Percentiles rank a stretch among this genome's conserved stretches.
Conservation (phyloP, 1,140 invertebrate species). For the Drosophila sp. region DNA sequence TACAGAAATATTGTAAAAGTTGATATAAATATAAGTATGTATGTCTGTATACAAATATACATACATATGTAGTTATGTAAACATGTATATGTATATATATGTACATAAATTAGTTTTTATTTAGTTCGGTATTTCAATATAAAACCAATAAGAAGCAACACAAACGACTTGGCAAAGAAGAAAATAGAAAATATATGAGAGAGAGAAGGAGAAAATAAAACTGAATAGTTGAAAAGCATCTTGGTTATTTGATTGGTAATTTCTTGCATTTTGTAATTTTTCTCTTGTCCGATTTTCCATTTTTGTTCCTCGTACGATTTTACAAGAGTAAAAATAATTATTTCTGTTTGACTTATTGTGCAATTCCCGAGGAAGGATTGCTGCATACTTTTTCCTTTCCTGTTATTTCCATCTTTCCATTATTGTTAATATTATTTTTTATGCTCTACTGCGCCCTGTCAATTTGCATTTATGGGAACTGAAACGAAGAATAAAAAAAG, state of each 20-base stretch:
- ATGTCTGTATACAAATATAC: constrained; percentile 5
- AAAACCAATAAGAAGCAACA: constrained; percentile 19
- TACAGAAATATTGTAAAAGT: constrained; percentile 27
- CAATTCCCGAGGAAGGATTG: constrained; percentile 11
- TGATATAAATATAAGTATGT: constrained; percentile 33
- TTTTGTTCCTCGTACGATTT: constrained; percentile 20
- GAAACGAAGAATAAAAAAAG: constrained; percentile 8
- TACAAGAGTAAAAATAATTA: constrained; percentile 56
- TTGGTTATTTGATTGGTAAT: constrained; percentile 4
- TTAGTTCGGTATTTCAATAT: constrained; percentile 25
- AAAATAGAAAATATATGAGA: constrained; percentile 3
- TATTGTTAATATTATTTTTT: constrained; percentile 9
- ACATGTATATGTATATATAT: constrained; percentile 31
- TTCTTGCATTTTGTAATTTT: constrained; percentile 20
- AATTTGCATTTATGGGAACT: constrained; percentile 67
- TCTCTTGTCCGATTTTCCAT: background rate
- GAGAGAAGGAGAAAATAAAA: constrained; percentile 9
- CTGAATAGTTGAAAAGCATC: constrained; percentile 50
- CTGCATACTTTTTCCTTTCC: constrained; percentile 5
- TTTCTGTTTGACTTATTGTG: constrained; percentile 38
- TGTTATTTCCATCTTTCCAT: background rate
- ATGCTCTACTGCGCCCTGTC: constrained; percentile 7
- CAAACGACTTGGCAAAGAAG: constrained; percentile 1
- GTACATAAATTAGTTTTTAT: constrained; percentile 26
- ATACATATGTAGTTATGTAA: constrained; percentile 15